These are phyloP conservation scores for Catotricha subobsoleta DNA, from an alignment of 2,888 invertebrate genomes.

Conservation along the genomic window DNA sequence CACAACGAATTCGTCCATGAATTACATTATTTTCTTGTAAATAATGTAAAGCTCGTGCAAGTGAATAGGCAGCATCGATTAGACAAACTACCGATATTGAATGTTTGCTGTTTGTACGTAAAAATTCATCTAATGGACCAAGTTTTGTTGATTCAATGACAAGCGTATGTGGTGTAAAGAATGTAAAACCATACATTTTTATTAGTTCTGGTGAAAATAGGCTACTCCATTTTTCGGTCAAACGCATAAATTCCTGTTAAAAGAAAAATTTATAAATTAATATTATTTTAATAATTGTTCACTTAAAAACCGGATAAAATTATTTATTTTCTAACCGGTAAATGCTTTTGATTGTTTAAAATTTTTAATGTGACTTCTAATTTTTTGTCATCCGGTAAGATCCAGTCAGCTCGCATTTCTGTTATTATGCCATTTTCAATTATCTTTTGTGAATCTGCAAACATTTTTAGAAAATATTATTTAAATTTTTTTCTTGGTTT, in stretches of 20 bases:
- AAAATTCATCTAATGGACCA: constrained; percentile 51
- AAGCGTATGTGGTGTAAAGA: constrained; percentile 60
- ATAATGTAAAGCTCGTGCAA: constrained; percentile 75
- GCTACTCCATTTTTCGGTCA: constrained; percentile 62
- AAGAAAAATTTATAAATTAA: constrained; percentile 7
- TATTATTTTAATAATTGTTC: background rate
- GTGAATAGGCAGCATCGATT: constrained; percentile 60
- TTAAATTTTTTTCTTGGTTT: no score
- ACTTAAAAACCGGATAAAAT: background rate
- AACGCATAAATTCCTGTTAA: constrained; percentile 53
- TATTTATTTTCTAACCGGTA: constrained; percentile 33
- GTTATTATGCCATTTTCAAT: constrained; percentile 44
- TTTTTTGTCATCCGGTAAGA: constrained; percentile 54
- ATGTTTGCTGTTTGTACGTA: constrained; percentile 26
- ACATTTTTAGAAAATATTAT: background rate
- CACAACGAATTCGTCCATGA: constrained; percentile 71
- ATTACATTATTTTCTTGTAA: constrained; percentile 65
- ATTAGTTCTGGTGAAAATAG: constrained; percentile 60
- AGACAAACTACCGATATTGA: constrained; percentile 49
- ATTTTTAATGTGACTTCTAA: constrained; percentile 65
- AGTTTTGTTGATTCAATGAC: constrained; percentile 62
- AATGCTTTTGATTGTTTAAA: constrained; percentile 43
- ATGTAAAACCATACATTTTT: constrained; percentile 56
- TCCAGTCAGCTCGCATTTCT: constrained; percentile 60
- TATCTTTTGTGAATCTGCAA: constrained; percentile 38